Evolutionary conservation across 2,888 invertebrate genomes (phyloP).

Genomic region (Sinodicranocentrus sp.): DNA sequence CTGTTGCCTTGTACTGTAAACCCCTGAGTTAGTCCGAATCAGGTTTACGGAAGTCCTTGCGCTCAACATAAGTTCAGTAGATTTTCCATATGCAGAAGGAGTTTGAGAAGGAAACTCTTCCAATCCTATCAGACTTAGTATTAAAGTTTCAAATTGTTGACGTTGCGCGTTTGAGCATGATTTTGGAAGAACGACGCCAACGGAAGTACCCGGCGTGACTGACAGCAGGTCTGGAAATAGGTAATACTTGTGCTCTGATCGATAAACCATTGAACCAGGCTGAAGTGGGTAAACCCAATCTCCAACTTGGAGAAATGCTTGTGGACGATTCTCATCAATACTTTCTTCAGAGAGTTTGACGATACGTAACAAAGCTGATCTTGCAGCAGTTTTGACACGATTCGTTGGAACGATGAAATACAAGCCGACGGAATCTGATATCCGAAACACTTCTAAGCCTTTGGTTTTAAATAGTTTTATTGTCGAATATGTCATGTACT

Average conservation of each 20-base stretch:
- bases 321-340: slow-evolving; percentile 70
- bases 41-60: slow-evolving; percentile 31
- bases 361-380: slow-evolving; percentile 35
- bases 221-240: slow-evolving; percentile 83
- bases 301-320: slow-evolving; percentile 81
- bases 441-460: slow-evolving; percentile 41
- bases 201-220: slow-evolving; percentile 16
- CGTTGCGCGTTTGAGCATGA: not conserved
- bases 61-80: slow-evolving; percentile 23
- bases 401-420: slow-evolving; percentile 45
- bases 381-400: slow-evolving; percentile 28
- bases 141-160: slow-evolving; percentile 41
- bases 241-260: slow-evolving; percentile 84
- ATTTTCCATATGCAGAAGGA: slow-evolving; percentile 21
- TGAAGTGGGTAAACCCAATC: slow-evolving; percentile 87
- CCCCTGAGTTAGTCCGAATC: slow-evolving; percentile 19
- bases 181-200: slow-evolving; percentile 57
- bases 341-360: slow-evolving; percentile 17
- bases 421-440: slow-evolving; percentile 33
- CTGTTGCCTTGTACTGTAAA: slow-evolving; percentile 21
- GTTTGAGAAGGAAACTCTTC: slow-evolving; percentile 25
- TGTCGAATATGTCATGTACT: slow-evolving; percentile 40
- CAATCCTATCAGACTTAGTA: slow-evolving; percentile 18
- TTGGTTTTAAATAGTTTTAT: slow-evolving; percentile 41
- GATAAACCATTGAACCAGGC: slow-evolving; percentile 84